These are phyloP conservation scores for Epistrophe eligans DNA, from an alignment of 2,888 invertebrate genomes.

Conservation along the genomic window DNA sequence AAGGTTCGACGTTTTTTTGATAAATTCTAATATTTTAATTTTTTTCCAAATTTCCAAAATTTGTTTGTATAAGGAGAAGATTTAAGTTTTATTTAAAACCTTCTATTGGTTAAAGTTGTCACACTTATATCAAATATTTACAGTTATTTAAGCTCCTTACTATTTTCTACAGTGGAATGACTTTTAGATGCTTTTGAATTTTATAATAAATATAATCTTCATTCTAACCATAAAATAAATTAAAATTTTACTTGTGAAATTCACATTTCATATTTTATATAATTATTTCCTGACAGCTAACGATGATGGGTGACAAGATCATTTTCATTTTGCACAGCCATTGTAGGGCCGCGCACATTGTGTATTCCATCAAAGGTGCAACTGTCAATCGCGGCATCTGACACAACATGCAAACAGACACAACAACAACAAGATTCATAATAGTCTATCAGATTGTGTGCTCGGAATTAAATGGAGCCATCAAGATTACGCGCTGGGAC, in stretches of 20 bases:
- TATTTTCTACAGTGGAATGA: too few relatives aligned
- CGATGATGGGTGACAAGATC: conserved; percentile 69
- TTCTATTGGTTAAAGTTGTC: too few relatives aligned
- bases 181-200: too few relatives aligned
- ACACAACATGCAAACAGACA: neutral
- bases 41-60: too few relatives aligned
- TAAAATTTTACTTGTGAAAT: conserved; percentile 5
- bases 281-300: conserved; percentile 46
- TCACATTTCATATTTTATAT: neutral
- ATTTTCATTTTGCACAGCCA: conserved; percentile 48
- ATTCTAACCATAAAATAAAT: too few relatives aligned
- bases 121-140: too few relatives aligned
- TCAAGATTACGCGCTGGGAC: conserved; percentile 60
- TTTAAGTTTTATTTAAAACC: too few relatives aligned
- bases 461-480: conserved; percentile 72
- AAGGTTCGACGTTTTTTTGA: too few relatives aligned
- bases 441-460: conserved; percentile 51
- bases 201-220: too few relatives aligned
- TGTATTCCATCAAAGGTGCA: conserved; percentile 68
- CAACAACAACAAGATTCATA: neutral
- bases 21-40: too few relatives aligned
- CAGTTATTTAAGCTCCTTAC: too few relatives aligned
- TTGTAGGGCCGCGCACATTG: conserved; percentile 36
- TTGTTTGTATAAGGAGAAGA: too few relatives aligned
- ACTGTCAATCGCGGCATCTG: conserved; percentile 64